Conservation (phyloP, 2,888 invertebrate genomes). For the Caenorhabditis sp. region DNA sequence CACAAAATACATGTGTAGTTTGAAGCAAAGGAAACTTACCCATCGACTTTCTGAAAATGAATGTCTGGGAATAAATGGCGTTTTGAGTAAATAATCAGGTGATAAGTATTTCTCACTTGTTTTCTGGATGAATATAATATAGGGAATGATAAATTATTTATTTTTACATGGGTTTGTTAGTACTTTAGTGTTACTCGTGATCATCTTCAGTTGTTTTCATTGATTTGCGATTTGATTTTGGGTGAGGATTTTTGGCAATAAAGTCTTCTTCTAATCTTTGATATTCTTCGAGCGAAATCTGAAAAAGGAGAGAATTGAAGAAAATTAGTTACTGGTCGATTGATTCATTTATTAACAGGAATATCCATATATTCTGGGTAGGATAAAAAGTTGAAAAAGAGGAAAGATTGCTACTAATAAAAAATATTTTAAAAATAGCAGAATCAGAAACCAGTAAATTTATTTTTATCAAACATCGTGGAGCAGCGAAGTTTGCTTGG, state of each 20-base stretch:
- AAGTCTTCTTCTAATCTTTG: slow-evolving; percentile 60
- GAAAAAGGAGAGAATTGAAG: slow-evolving; percentile 9
- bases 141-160: slow-evolving; percentile 13
- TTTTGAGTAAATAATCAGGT: not conserved
- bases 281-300: slow-evolving; percentile 66
- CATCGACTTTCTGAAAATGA: not conserved
- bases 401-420: too few species aligned
- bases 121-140: slow-evolving; percentile 1
- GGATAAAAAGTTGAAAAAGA: too few species aligned
- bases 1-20: not conserved
- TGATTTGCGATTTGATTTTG: slow-evolving; percentile 15
- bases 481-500: too few species aligned
- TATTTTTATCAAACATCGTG: too few species aligned
- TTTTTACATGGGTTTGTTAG: slow-evolving; percentile 7
- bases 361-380: too few species aligned
- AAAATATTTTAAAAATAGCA: too few species aligned
- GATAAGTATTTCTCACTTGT: not conserved
- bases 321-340: too few species aligned
- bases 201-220: slow-evolving; percentile 24
- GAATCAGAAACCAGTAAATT: too few species aligned
- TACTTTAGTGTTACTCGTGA: slow-evolving; percentile 14
- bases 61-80: not conserved
- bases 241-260: slow-evolving; percentile 25
- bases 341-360: too few species aligned
- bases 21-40: not conserved